Evolutionary conservation across 2,797 vertebrate species (phyloP).

Genomic region (Etheostoma nigrum): DNA sequence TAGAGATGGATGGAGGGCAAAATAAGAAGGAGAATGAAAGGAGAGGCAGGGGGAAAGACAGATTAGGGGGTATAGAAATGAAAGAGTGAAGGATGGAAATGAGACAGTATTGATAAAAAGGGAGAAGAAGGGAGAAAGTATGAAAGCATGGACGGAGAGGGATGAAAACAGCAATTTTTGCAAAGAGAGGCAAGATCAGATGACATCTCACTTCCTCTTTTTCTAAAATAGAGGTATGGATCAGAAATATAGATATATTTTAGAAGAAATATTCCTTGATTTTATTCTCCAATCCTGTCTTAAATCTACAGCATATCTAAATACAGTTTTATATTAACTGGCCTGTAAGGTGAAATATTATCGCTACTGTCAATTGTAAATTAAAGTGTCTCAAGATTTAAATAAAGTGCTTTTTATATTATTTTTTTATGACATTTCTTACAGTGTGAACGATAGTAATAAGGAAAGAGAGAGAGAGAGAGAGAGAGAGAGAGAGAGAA

Average conservation of each 20-base stretch:
- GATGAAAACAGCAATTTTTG: constrained; percentile 11
- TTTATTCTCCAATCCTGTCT: constrained; percentile 2
- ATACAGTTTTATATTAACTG: not conserved
- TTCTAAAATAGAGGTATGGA: constrained; percentile 15
- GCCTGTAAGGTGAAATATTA: constrained; percentile 10
- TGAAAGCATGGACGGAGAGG: not conserved
- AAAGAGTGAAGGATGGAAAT: constrained; percentile 35
- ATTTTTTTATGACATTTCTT: constrained; percentile 30
- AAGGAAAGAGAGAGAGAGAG: constrained; percentile 32
- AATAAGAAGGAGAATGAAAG: constrained; percentile 33
- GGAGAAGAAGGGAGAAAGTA: not conserved
- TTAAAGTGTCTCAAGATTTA: constrained; percentile 28
- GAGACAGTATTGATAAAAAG: constrained; percentile 27
- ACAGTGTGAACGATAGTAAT: constrained; percentile 50
- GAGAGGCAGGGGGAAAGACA: constrained; percentile 8
- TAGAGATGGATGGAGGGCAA: constrained; percentile 43
- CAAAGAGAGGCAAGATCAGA: constrained; percentile 11
- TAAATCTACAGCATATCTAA: constrained; percentile 10
- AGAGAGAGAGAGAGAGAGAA: constrained; percentile 55
- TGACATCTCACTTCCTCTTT: constrained; percentile 31
- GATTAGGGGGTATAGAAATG: not conserved
- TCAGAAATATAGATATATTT: not conserved
- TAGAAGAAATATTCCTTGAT: constrained; percentile 6
- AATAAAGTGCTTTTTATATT: constrained; percentile 34
- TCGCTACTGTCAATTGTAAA: constrained; percentile 9